phyloP scores from a whole-genome alignment of 1,140 invertebrate genomes.

The Arion vulgaris region DNA sequence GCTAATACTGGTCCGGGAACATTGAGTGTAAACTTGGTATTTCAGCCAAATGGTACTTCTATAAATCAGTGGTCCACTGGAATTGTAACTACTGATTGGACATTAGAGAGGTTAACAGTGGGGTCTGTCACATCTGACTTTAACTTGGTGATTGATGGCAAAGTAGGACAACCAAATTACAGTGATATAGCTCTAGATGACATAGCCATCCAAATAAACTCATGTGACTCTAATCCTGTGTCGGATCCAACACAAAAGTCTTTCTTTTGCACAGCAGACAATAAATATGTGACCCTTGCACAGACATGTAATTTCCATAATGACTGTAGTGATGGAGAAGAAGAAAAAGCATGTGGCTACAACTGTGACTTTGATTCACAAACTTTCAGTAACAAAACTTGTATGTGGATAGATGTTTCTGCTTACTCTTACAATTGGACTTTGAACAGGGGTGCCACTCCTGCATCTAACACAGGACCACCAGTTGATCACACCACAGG shows the following conservation, averaged over 20 bases:
- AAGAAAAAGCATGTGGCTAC: slow-evolving; percentile 62
- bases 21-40: slow-evolving; percentile 50
- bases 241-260: slow-evolving; percentile 25
- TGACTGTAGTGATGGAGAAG: slow-evolving; percentile 64
- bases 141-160: slow-evolving; percentile 54
- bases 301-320: slow-evolving; percentile 65
- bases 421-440: slow-evolving; percentile 58
- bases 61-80: slow-evolving; percentile 70
- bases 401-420: slow-evolving; percentile 59
- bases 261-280: slow-evolving; percentile 47
- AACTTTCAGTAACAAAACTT: slow-evolving; percentile 41
- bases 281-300: slow-evolving; percentile 48
- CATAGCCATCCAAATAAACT: slow-evolving; percentile 40
- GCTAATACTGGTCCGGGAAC: neutral
- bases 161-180: slow-evolving; percentile 46
- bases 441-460: slow-evolving; percentile 56
- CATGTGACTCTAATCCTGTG: slow-evolving; percentile 42
- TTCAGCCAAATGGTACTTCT: slow-evolving; percentile 44
- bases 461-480: slow-evolving; percentile 80
- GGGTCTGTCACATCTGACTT: slow-evolving; percentile 46
- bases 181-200: slow-evolving; percentile 69
- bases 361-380: slow-evolving; percentile 66
- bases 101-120: slow-evolving; percentile 53
- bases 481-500: slow-evolving; percentile 80
- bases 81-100: slow-evolving; percentile 53